Evolutionary conservation across 2,888 invertebrate genomes (phyloP).

Genomic region (Ligdia adustata): DNA sequence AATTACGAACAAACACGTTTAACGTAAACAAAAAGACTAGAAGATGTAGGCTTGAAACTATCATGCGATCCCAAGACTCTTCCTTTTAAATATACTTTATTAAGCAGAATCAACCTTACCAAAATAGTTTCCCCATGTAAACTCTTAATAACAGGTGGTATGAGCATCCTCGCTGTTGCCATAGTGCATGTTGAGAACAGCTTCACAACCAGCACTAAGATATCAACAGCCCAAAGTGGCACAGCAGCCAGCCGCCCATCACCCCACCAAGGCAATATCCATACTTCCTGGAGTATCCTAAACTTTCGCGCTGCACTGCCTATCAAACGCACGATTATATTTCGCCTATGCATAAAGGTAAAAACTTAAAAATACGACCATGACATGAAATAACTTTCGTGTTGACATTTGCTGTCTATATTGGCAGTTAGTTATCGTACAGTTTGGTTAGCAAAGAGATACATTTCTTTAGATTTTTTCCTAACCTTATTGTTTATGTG

Average conservation of each 20-base stretch:
- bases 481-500: too few relatives aligned
- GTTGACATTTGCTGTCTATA: constrained; percentile 11
- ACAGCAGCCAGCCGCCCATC: constrained; percentile 62
- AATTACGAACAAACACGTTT: too few relatives aligned
- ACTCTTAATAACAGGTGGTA: constrained; percentile 70
- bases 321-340: constrained; percentile 61
- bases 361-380: constrained; percentile 47
- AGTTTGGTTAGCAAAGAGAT: too few relatives aligned
- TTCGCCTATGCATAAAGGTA: constrained; percentile 67
- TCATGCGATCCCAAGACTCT: too few relatives aligned
- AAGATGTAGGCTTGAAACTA: too few relatives aligned
- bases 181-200: constrained; percentile 65
- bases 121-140: constrained; percentile 74
- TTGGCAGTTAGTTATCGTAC: too few relatives aligned
- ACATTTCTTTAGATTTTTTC: too few relatives aligned
- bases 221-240: constrained; percentile 69
- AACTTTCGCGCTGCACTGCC: constrained; percentile 67
- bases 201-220: constrained; percentile 65
- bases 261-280: constrained; percentile 76
- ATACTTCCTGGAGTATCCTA: constrained; percentile 68
- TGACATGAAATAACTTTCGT: constrained; percentile 14
- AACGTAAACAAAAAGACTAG: too few relatives aligned
- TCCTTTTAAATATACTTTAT: too few relatives aligned
- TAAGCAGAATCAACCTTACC: constrained; percentile 48
- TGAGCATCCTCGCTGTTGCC: constrained; percentile 54